Evolutionary conservation across 2,888 invertebrate genomes (phyloP), one percentile per base, ranked within the genome.

Genomic region (Mythimna albipuncta): DNA sequence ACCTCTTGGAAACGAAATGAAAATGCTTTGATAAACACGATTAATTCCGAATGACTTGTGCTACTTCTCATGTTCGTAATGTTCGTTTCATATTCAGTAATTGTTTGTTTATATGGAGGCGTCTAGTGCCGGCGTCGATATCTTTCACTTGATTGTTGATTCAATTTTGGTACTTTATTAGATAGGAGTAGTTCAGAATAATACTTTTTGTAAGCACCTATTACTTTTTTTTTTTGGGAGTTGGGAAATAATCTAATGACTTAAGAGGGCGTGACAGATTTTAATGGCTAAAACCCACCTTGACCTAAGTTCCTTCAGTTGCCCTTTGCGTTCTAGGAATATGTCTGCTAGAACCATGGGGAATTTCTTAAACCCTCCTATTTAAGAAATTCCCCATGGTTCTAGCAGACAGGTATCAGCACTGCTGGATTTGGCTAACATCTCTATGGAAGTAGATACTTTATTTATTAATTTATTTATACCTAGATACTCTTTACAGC

Each of bases 1-100:
- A 87, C 82, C 81, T 88, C 89, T 88, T 90, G 83, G 84, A 89
- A 92, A 92, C 92, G 89, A 89, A 93, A 93, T 93, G 92, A 89
- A 93, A 91, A 91, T 89, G 89, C 87, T 86, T 89, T 86, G 87
- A 92, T 92, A 91, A 91, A 92, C 89, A 91, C 90, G 87, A 93
- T 94, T 93, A 92, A 92, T 92, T 91, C 84, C 84, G 85, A 93
- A 93, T 91, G 90, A 87, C 88, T 89, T 86, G 87, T 86, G 87
- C 85, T 82, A 72, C 84, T 88, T 80, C 82, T 67, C 70, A 74
- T 77, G 88, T 85, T 85, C 82, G 87, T 85, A 88, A 87, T 84
- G 85, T 86, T 85, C 79, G 85, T 87, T 83, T 87, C 85, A 90
- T 89, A 89, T 87, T 77, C 80, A 83, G 87, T 89, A 91, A 90